Evolutionary conservation across 2,888 invertebrate species (phyloP), one percentile per base, ranked within the genome.

Genomic region (Leptinotarsa peninsularis): DNA sequence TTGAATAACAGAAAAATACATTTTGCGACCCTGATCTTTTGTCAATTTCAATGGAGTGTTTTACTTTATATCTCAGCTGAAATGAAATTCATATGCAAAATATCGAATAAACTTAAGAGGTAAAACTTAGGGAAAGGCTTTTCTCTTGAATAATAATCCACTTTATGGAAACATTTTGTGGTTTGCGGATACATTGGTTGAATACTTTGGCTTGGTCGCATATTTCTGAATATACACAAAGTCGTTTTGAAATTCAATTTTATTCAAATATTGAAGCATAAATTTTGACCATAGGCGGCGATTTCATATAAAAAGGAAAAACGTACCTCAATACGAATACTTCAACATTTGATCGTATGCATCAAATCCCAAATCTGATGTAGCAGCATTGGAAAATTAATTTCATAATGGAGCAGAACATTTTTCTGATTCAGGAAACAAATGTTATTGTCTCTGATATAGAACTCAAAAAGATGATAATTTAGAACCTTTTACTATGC

Each of bases 61-160:
- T 58, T 15, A 58, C 23, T 58, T 21, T 58, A 58, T 58, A 27
- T 23, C 58, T 58, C 23, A 58, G 15, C 21, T 21, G 23, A 27
- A 58, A 58, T 58, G 15, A 15, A 58, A 58, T 58, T 58, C 23
- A 23, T 58, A 58, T 58, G 58, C 58, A 23, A 58, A 43, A 58
- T 58, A 58, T 58, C 58, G 58, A 23, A 58, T 21, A 23, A 58
- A 23, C 58, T 21, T 23, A 58, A 21, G 14, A 58, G 15, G 58
- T 15, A 23, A 23, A 23, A 58, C 58, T 23, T 23, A 18, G 58
- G 14, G 27, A 58, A 58, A 15, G 23, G 58, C 58, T 58, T 58
- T 17, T 58, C 58, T 58, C 58, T 23, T 58, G 58, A 58, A 58
- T 58, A 58, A 58, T 58, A 58, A 23, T 27, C 14, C 23, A 14